A percentile compares a stretch with the other conserved stretches of the same genome.
These are phyloP conservation scores for Chlorops oryzae DNA, from an alignment of 1,140 invertebrate genomes.

Conservation along the genomic window DNA sequence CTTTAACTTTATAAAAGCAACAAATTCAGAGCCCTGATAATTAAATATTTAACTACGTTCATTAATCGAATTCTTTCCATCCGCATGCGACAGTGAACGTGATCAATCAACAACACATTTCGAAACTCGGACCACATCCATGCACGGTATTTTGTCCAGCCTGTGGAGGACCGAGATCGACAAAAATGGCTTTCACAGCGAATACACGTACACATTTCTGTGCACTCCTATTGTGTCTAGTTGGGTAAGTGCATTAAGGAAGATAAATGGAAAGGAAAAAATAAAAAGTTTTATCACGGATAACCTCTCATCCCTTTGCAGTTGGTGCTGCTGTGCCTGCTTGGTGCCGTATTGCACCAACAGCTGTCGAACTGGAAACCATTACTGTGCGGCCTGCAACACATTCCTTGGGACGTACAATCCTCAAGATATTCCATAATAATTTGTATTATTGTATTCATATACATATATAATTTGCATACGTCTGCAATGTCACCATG, in stretches of 20 bases:
- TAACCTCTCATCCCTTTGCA: constrained; percentile 25
- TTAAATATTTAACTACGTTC: too few species aligned
- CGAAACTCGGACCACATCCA: constrained; percentile 49
- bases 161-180: constrained; percentile 51
- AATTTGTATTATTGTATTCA: neutral
- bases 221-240: constrained; percentile 54
- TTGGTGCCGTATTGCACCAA: constrained; percentile 61
- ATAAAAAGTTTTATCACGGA: neutral
- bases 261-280: neutral
- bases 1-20: too few species aligned
- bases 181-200: constrained; percentile 50
- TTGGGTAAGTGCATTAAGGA: constrained; percentile 48
- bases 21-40: too few species aligned
- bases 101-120: constrained; percentile 3
- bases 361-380: constrained; percentile 57
- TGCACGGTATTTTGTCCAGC: constrained; percentile 51
- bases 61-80: too few species aligned
- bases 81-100: too few species aligned
- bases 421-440: constrained; percentile 10
- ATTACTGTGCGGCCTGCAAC: constrained; percentile 62
- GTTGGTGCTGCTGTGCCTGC: constrained; percentile 55
- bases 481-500: too few species aligned
- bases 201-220: constrained; percentile 57
- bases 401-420: constrained; percentile 56
- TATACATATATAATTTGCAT: neutral